Conservation (phyloP, 2,888 invertebrate species). For the Trypoxylon attenuatum region DNA sequence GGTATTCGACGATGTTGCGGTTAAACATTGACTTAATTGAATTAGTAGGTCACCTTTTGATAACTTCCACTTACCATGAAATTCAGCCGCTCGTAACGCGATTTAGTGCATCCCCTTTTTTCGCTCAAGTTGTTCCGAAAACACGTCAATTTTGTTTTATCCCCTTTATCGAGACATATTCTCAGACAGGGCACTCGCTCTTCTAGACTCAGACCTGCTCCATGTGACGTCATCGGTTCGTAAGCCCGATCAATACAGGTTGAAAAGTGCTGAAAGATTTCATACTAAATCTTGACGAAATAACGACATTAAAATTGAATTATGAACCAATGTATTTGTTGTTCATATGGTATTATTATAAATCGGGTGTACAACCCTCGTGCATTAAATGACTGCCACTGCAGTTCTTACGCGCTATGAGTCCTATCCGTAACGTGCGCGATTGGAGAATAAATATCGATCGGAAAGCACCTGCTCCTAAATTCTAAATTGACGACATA, state of each 20-base stretch:
- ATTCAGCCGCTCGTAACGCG: neutral
- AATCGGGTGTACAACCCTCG: neutral
- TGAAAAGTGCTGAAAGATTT: constrained; percentile 57
- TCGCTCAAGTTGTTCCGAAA: neutral
- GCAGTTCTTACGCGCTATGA: no score
- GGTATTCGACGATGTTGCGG: no score
- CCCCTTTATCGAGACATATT: neutral
- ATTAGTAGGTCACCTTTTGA: constrained; percentile 1
- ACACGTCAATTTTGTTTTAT: neutral
- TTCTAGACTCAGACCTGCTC: constrained; percentile 35
- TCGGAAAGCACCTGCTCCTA: no score
- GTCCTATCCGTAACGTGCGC: no score
- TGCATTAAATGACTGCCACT: neutral
- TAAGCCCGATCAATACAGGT: constrained; percentile 70
- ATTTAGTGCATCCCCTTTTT: neutral
- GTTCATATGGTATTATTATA: neutral
- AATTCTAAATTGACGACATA: no score
- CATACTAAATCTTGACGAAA: constrained; percentile 19
- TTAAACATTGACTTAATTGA: no score
- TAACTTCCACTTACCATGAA: neutral
- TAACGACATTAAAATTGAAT: neutral
- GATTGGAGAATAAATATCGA: no score
- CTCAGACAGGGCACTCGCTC: constrained; percentile 13
- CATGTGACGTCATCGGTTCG: constrained; percentile 66
- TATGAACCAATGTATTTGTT: neutral